phyloP scores from a whole-genome alignment of 2,888 invertebrate species.

The Sclerodermus sp. region DNA sequence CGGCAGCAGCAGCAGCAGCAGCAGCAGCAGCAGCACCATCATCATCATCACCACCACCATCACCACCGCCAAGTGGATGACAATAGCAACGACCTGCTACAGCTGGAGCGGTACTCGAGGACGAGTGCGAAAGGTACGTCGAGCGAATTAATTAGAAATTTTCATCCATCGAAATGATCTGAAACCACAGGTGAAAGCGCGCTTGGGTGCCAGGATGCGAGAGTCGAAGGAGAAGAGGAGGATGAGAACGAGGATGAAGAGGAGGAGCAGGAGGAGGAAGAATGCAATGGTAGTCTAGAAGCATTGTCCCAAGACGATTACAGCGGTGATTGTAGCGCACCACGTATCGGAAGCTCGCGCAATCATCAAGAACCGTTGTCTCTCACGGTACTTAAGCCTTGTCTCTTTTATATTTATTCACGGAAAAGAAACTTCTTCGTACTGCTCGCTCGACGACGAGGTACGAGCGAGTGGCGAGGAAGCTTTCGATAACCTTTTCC shows the following conservation, averaged over 20 bases:
- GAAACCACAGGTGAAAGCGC: constrained; percentile 41
- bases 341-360: constrained; percentile 28
- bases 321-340: constrained; percentile 46
- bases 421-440: too few relatives aligned
- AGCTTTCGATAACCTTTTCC: too few relatives aligned
- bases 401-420: too few relatives aligned
- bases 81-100: constrained; percentile 64
- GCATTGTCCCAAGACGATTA: constrained; percentile 49
- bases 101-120: constrained; percentile 34
- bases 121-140: constrained; percentile 13
- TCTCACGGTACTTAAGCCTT: constrained; percentile 44
- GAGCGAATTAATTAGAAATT: constrained; percentile 8
- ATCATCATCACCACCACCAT: too few relatives aligned
- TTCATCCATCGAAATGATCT: too few relatives aligned
- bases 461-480: too few relatives aligned
- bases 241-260: constrained; percentile 34
- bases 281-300: constrained; percentile 41
- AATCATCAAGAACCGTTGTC: constrained; percentile 46
- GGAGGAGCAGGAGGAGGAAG: constrained; percentile 41
- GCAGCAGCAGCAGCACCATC: too few relatives aligned
- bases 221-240: constrained; percentile 41
- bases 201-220: constrained; percentile 36
- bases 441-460: too few relatives aligned
- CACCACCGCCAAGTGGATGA: constrained; percentile 62
- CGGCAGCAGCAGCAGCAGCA: too few relatives aligned